Evolutionary conservation across 2,888 invertebrate species (phyloP), one percentile per base, ranked within the genome.

Genomic region (Proisotoma minuta): DNA sequence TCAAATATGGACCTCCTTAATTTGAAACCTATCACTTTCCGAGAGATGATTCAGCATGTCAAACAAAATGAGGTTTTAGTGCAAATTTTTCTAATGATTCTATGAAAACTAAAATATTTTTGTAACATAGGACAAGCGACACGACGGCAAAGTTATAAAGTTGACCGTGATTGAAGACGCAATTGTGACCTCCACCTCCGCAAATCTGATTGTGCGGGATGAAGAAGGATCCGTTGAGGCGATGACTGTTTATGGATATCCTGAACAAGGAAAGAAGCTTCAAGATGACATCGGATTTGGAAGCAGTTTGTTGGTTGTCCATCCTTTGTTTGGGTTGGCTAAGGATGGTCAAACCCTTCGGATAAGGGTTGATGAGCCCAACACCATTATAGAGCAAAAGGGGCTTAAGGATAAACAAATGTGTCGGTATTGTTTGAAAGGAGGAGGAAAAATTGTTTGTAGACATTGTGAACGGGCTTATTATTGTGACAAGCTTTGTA

Each of bases 151-250:
- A 10, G 50, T 26, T 5, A 40, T 59, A 0, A 51, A 51, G 50
- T 23, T 59, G 10, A 52, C 50, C 23, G 23, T 59, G 2, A 59
- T 59, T 27, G 52, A 59, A 40, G 59, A 59, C 22, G 34, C 51
- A 12, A 24, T 40, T 18, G 20, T 59, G 8, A 22, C 39, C 8
- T 24, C n/a, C 4, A 18, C 59, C 2, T 40, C 59, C 2, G 23
- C 51, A 20, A 22, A 10, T 1, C 28, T 27, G 1, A n/a, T 59
- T 12, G 59, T 4, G 1, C 39, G 51, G 20, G 59, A 59, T 23
- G 59, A 52, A 8, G n/a, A 52, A 3, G 51, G 59, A 12, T 39
- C 39, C 12, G 40, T 34, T n/a, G 40, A 51, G 20, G 1, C 39
- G 2, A 10, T 59, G 0, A 34, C 18, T 39, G 27, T 59, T 40